Conservation (phyloP, 2,797 vertebrate genomes). For the Setipinna tenuifilis region DNA sequence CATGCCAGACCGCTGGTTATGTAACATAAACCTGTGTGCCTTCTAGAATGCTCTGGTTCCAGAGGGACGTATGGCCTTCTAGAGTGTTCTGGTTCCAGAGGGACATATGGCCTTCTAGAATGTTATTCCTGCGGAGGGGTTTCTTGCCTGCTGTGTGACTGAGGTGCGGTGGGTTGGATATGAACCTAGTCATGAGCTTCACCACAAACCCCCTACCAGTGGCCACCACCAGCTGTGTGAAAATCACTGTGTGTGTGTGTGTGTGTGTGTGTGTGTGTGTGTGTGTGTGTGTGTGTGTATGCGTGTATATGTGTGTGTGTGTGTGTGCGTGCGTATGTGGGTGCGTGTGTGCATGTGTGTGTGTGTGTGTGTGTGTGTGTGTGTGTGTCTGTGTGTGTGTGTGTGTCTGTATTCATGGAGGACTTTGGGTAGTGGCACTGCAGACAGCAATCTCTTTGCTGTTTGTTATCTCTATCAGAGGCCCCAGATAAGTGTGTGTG, state of each 20-base stretch:
- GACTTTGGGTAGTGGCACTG: constrained; percentile 17
- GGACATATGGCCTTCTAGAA: not conserved
- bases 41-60: not conserved
- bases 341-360: constrained; percentile 25
- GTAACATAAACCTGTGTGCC: not conserved
- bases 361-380: constrained; percentile 45
- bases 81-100: not conserved
- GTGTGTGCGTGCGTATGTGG: not conserved
- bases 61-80: not conserved
- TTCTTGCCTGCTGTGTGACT: not conserved
- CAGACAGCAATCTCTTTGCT: not conserved
- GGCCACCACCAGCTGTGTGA: not conserved
- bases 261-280: not conserved
- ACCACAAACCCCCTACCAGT: not conserved
- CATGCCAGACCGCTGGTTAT: not conserved
- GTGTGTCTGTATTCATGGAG: not conserved
- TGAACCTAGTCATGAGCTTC: not conserved
- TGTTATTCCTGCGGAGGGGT: not conserved
- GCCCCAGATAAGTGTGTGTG: constrained; percentile 40
- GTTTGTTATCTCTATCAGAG: constrained; percentile 24
- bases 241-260: not conserved
- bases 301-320: not conserved
- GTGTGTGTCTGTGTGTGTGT: constrained; percentile 17
- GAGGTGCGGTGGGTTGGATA: not conserved
- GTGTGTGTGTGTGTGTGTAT: not conserved